These are phyloP conservation scores for Pyrgus malvae DNA, from an alignment of 2,888 invertebrate species.

Conservation along the genomic window DNA sequence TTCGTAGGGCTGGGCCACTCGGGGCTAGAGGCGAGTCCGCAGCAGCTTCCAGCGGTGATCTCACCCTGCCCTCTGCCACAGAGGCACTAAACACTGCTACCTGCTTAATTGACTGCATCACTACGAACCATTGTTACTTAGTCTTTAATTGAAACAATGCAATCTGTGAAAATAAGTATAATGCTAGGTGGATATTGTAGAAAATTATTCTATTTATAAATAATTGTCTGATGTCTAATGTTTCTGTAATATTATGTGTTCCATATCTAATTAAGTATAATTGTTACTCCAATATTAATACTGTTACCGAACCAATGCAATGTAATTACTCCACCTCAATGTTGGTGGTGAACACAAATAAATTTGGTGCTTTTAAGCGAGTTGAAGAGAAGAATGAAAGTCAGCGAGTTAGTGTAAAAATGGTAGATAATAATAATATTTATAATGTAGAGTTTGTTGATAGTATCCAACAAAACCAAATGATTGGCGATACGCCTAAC, in stretches of 20 bases:
- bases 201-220: constrained; percentile 83
- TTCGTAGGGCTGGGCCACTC: constrained; percentile 84
- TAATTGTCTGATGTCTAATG: constrained; percentile 81
- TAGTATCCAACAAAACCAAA: constrained; percentile 83
- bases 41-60: constrained; percentile 81
- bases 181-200: constrained; percentile 81
- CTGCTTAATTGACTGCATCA: constrained; percentile 84
- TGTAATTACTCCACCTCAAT: constrained; percentile 84
- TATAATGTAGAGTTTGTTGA: constrained; percentile 82
- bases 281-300: constrained; percentile 81
- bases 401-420: constrained; percentile 81
- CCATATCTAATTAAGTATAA: constrained; percentile 83
- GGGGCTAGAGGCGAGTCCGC: constrained; percentile 84
- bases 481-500: constrained; percentile 81
- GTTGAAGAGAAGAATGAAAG: constrained; percentile 78
- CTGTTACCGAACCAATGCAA: constrained; percentile 83
- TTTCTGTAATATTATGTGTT: constrained; percentile 85
- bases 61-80: constrained; percentile 77
- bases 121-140: constrained; percentile 84
- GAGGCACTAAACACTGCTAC: constrained; percentile 80
- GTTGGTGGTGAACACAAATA: constrained; percentile 82
- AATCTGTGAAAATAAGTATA: constrained; percentile 86
- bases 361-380: constrained; percentile 82
- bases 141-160: constrained; percentile 84
- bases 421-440: constrained; percentile 82